These are phyloP conservation scores for Himalopsyche anomala DNA, from an alignment of 2,888 invertebrate genomes.

Conservation along the genomic window DNA sequence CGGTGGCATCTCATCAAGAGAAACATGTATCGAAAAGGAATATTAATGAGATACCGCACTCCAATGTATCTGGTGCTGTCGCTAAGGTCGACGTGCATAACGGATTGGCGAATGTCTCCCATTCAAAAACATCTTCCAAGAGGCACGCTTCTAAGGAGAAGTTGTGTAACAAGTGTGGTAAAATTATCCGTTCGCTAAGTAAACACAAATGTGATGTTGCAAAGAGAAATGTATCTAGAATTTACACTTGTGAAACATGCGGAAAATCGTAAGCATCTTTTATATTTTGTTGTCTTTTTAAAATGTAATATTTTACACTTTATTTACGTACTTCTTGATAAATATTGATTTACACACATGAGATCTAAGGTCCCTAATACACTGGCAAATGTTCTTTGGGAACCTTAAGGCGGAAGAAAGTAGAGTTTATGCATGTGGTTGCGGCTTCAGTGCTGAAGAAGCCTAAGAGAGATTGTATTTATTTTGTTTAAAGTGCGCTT, in stretches of 20 bases:
- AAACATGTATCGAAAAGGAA: neutral
- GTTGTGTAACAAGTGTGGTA: constrained; percentile 53
- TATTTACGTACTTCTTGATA: neutral
- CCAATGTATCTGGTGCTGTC: no score
- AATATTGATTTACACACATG: no score
- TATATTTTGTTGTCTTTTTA: constrained; percentile 10
- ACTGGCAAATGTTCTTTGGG: no score
- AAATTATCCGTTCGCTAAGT: constrained; percentile 44
- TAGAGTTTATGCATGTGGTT: no score
- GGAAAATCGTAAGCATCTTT: constrained; percentile 44
- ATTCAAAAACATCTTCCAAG: neutral
- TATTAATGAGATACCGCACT: no score
- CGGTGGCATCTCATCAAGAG: neutral
- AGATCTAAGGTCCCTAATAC: no score
- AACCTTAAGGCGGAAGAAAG: no score
- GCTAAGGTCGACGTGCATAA: no score
- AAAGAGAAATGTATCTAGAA: constrained; percentile 11
- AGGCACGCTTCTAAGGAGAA: constrained; percentile 10
- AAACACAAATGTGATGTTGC: constrained; percentile 53
- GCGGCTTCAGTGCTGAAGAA: no score
- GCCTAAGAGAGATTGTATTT: no score
- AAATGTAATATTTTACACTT: neutral
- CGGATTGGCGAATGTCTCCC: no score
- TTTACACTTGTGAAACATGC: constrained; percentile 48
- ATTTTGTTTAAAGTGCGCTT: no score